phyloP scores from a whole-genome alignment of 2,888 invertebrate genomes.

The Caenorhabditis sp. region DNA sequence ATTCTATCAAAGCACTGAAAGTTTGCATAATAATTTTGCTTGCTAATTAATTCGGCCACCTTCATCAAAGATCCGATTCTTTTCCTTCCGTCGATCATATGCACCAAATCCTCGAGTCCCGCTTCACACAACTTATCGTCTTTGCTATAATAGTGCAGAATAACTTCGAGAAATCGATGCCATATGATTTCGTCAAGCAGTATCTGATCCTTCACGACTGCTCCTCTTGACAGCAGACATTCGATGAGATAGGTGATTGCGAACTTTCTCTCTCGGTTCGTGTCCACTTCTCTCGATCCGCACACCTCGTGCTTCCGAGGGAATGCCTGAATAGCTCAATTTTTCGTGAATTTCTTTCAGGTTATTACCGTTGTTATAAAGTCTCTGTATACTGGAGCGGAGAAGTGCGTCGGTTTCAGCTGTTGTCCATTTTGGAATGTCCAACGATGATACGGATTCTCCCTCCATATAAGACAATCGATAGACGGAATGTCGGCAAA shows the following conservation, averaged over 20 bases:
- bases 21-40: too few species aligned
- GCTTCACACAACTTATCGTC: conserved; percentile 58
- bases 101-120: conserved; percentile 59
- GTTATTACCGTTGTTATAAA: conserved; percentile 42
- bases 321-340: conserved; percentile 46
- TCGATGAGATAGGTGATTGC: conserved; percentile 66
- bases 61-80: conserved; percentile 56
- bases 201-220: conserved; percentile 69
- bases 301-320: conserved; percentile 48
- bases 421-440: conserved; percentile 31
- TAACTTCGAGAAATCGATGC: conserved; percentile 55
- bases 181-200: conserved; percentile 46
- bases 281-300: conserved; percentile 43
- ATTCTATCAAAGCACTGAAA: conserved; percentile 57
- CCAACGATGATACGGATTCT: conserved; percentile 55
- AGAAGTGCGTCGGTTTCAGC: conserved; percentile 40
- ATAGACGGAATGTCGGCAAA: conserved; percentile 58
- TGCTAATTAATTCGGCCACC: too few species aligned
- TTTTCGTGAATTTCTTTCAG: too few species aligned
- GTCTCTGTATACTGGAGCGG: conserved; percentile 40
- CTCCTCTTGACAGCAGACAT: conserved; percentile 66
- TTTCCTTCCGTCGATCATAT: conserved; percentile 62
- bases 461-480: conserved; percentile 52
- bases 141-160: conserved; percentile 50
- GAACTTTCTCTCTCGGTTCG: conserved; percentile 52